Percentiles rank a stretch among this genome's conserved stretches.
Evolutionary conservation across 2,113 vertebrate species (phyloP).

Genomic region (Rattus norvegicus): GRCr8 NC_086021.1:160006001-160006500

Average conservation of each 20-base stretch:
- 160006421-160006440: not conserved
- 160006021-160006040: not conserved
- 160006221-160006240: not conserved
- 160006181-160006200: not conserved
- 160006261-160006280: not conserved
- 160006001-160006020: not conserved
- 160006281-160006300: not conserved
- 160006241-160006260: not conserved
- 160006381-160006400: not conserved
- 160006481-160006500: not conserved
- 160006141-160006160: not conserved
- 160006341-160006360: fast-evolving
- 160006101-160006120: not conserved
- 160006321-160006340: not conserved
- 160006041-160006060: not conserved
- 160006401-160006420: not conserved
- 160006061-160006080: not conserved
- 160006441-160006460: not conserved
- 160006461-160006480: not conserved
- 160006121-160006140: not conserved
- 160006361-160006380: not conserved
- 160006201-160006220: not conserved
- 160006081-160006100: not conserved
- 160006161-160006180: not conserved
- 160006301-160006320: not conserved